Evolutionary conservation across 2,797 vertebrate species (phyloP), one percentile per base, ranked within the genome.

Genomic region (Brachyrhaphis roseni): DNA sequence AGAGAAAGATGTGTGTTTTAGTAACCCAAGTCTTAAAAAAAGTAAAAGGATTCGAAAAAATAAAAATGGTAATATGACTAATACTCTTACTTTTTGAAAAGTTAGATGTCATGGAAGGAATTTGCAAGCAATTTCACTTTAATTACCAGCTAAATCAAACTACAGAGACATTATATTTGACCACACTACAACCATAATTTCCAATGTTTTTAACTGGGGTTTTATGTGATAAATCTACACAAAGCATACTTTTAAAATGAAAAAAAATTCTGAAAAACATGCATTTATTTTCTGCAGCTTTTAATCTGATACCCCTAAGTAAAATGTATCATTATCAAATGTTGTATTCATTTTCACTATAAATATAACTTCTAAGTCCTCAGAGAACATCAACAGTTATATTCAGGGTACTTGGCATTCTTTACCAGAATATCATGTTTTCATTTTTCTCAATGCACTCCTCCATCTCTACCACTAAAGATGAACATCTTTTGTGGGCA

Each of bases 191-290:
- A 41, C 12, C 66, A n/a, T 5, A 45, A 70, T 43, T 23, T 15
- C 28, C 15, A 28, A n/a, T 45, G 41, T 45, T 71, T n/a, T 68
- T 71, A 15, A 45, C 13, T 28, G 11, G 11, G 2, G 1, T 68
- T 68, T 23, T 68, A 10, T 26, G 5, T 70, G 5, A 26, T 26
- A 70, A 39, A 68, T 36, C 62, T 66, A 36, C 34, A 66, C 34
- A 36, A 66, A 66, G 18, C 16, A 39, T 39, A 68, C 59, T 73
- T 79, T 78, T 82, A 79, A 78, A 84, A 84, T 62, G 12, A 62
- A 31, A 79, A 6, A 20, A 49, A 20, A 7, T 7, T 7, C 47
- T 7, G 47, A 39, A 66, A 23, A 64, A 34, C 2, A 8, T 36
- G 0, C 6, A 64, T 64, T 64, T 64, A 26, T 16, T 64, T 64